A percentile compares a stretch with the other conserved stretches of the same genome.
These are phyloP conservation scores for Metellina segmentata DNA, from an alignment of 2,888 invertebrate species.

Conservation along the genomic window DNA sequence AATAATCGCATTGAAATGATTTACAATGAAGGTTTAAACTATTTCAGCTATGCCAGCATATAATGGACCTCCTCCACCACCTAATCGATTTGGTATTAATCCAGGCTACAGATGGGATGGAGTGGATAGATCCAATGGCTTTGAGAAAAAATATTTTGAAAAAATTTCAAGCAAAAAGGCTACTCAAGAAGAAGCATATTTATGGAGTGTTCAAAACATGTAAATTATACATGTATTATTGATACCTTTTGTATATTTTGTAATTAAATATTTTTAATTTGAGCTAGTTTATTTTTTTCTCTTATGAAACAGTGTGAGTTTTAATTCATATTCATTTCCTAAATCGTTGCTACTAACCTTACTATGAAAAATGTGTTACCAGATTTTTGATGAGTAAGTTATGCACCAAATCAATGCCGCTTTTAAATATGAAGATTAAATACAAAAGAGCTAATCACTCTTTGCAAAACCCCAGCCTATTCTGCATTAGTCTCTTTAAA, in stretches of 20 bases:
- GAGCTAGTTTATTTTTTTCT: too few relatives aligned
- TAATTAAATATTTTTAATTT: neutral
- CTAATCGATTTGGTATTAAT: constrained; percentile 94
- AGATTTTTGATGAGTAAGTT: too few relatives aligned
- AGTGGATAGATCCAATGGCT: constrained; percentile 97
- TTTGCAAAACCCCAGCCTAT: too few relatives aligned
- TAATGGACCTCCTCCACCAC: constrained; percentile 89
- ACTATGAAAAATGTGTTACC: too few relatives aligned
- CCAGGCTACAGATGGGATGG: constrained; percentile 99
- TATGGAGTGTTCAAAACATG: constrained; percentile 97
- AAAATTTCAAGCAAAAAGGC: constrained; percentile 88
- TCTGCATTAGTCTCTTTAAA: too few relatives aligned
- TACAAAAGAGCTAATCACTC: too few relatives aligned
- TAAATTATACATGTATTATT: constrained; percentile 82
- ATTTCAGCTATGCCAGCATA: constrained; percentile 83
- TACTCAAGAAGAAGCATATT: constrained; percentile 91
- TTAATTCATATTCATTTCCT: too few relatives aligned
- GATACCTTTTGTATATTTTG: neutral
- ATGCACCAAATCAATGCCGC: too few relatives aligned
- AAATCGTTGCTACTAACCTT: too few relatives aligned
- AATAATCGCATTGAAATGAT: too few relatives aligned
- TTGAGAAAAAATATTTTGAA: constrained; percentile 94
- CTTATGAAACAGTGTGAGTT: too few relatives aligned
- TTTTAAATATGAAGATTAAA: too few relatives aligned
- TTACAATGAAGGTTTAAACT: neutral